Evolutionary conservation across 2,888 invertebrate genomes (phyloP), one percentile per base, ranked within the genome.

Genomic region (Pantelozetes paolii): DNA sequence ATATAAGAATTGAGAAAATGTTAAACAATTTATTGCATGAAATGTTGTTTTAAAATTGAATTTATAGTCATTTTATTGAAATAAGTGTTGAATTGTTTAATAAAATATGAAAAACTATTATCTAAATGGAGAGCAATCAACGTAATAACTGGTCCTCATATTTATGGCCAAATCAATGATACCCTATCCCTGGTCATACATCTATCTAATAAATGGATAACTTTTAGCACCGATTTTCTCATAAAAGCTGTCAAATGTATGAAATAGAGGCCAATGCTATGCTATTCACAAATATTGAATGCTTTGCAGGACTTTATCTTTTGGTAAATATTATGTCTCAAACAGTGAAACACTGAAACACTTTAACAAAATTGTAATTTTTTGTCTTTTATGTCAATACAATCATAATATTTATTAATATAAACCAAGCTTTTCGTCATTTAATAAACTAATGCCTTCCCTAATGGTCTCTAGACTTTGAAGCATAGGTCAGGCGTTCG

Each of bases 351-450:
- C 26, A 57, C 20, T 26, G 15, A 48, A 6, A 54, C 15, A 28
- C 13, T 20, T 11, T n/a, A n/a, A 36, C 11, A 62, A 32, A 62
- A 20, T 36, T 5, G 1, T n/a, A 36, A 64, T 64, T 36, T 64
- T 64, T n/a, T n/a, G n/a, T n/a, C n/a, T n/a, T 64, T 64, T 64
- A 64, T 64, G 64, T 64, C 64, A 64, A 64, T 64, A 64, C 3
- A 64, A 20, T 57, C n/a, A 20, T 8, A 2, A 28, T 59, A 59
- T 59, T 36, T n/a, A 64, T 64, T 36, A 36, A 32, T 64, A 64
- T 54, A 23, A 26, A 26, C 54, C 13, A 57, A 57, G 20, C n/a
- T 8, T 32, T 30, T 28, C 28, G 28, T 59, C 1, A 28, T 32
- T 59, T 32, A 59, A 26, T 59, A 59, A 59, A 59, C 6, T 59